These are phyloP conservation scores for Nomada ruficornis DNA, from an alignment of 2,888 invertebrate species.

Conservation along the genomic window DNA sequence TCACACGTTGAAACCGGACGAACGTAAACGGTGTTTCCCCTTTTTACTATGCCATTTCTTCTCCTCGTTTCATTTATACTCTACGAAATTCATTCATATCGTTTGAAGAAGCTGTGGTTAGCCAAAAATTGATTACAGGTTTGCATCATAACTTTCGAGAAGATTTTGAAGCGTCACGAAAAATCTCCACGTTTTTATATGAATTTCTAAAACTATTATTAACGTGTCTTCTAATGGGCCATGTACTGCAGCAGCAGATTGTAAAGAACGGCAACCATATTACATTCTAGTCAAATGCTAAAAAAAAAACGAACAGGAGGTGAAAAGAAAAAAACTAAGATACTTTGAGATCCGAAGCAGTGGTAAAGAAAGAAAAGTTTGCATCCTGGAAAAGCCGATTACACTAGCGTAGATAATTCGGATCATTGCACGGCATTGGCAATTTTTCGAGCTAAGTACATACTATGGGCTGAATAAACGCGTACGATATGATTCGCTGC, in stretches of 20 bases:
- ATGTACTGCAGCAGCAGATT: too few relatives aligned
- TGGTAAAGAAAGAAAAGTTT: too few relatives aligned
- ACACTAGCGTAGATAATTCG: constrained; percentile 37
- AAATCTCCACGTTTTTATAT: background rate
- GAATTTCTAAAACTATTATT: background rate
- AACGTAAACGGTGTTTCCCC: constrained; percentile 17
- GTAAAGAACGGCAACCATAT: too few relatives aligned
- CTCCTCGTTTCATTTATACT: background rate
- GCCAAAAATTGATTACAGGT: background rate
- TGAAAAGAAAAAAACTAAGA: background rate
- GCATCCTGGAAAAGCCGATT: background rate
- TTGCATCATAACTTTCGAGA: background rate
- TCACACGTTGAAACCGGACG: constrained; percentile 13
- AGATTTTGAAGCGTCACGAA: background rate
- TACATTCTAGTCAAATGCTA: background rate
- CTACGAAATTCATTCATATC: background rate
- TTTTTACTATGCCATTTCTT: background rate
- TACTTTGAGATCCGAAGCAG: background rate
- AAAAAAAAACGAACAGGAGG: background rate
- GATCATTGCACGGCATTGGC: constrained; percentile 40
- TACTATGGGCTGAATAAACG: constrained; percentile 25
- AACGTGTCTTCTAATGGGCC: too few relatives aligned
- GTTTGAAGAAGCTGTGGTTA: background rate
- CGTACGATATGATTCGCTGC: background rate
- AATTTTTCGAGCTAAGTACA: constrained; percentile 31